A percentile compares a stretch with the other conserved stretches of the same genome.
phyloP scores from a whole-genome alignment of 2,888 invertebrate species.

The Proisotoma minuta region DNA sequence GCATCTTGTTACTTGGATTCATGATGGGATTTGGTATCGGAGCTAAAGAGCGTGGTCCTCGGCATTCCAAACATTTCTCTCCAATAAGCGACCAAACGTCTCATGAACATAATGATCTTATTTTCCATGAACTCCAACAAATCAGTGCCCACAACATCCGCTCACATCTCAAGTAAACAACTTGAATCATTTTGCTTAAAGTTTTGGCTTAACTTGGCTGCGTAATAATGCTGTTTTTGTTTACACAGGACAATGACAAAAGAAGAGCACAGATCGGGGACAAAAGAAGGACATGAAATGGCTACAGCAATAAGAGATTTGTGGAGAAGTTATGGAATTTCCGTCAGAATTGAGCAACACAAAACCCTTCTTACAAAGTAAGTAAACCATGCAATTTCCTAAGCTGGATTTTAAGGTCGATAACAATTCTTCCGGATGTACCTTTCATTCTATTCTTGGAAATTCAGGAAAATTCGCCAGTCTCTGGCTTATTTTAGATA shows the following conservation, averaged over 20 bases:
- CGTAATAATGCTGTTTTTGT: neutral
- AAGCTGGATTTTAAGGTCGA: conserved; percentile 5
- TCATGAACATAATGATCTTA: conserved; percentile 40
- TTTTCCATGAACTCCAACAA: conserved; percentile 40
- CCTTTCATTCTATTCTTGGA: too few species aligned
- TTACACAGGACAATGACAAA: conserved; percentile 43
- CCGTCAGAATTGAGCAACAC: conserved; percentile 46
- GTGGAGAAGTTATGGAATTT: conserved; percentile 46
- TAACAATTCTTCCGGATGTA: neutral
- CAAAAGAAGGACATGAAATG: conserved; percentile 44
- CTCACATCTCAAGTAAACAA: conserved; percentile 41
- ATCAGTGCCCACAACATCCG: conserved; percentile 45
- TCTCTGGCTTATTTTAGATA: too few species aligned
- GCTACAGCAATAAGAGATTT: conserved; percentile 45
- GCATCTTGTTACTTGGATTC: conserved; percentile 43
- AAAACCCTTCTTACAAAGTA: conserved; percentile 46
- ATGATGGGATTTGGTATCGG: conserved; percentile 41
- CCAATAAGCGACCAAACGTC: conserved; percentile 9
- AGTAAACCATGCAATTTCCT: neutral
- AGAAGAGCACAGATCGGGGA: conserved; percentile 45
- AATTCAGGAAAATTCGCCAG: too few species aligned
- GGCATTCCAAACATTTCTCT: conserved; percentile 28
- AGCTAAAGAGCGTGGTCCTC: conserved; percentile 20
- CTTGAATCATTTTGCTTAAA: neutral
- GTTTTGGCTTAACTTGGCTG: neutral